Conservation (phyloP, 2,888 invertebrate genomes). For the Drosophila kuntzei region DNA sequence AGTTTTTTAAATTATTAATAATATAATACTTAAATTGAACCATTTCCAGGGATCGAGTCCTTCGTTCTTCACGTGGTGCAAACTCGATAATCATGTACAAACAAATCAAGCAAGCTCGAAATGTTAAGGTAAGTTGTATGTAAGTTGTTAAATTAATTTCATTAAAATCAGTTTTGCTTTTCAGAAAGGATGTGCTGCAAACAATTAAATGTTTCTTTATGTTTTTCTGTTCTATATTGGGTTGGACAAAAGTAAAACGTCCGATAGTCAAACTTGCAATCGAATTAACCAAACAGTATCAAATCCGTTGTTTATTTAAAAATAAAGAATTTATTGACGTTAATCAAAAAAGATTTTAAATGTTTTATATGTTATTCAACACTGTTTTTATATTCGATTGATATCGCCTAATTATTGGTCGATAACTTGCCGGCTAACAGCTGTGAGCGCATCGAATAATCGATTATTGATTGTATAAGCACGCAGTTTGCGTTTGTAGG, state of each 20-base stretch:
- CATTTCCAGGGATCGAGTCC: slow-evolving; percentile 24
- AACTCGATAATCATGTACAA: slow-evolving; percentile 39
- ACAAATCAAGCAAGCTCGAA: slow-evolving; percentile 40
- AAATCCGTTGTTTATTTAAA: slow-evolving; percentile 31
- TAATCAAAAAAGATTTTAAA: background rate
- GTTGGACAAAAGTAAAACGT: slow-evolving; percentile 9
- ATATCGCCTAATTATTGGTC: background rate
- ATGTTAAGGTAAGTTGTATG: slow-evolving; percentile 27
- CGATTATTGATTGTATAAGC: slow-evolving; percentile 59
- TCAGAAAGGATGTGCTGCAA: slow-evolving; percentile 7
- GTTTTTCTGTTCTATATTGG: slow-evolving; percentile 15
- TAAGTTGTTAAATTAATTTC: background rate
- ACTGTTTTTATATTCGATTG: background rate
- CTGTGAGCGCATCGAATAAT: slow-evolving; percentile 16
- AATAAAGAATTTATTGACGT: slow-evolving; percentile 6
- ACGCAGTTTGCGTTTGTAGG: slow-evolving; percentile 14
- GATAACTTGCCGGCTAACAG: slow-evolving; percentile 29
- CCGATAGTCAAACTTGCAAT: background rate
- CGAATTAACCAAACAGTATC: slow-evolving; percentile 6
- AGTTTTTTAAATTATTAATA: background rate
- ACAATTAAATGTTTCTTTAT: slow-evolving; percentile 9
- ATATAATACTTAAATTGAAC: background rate
- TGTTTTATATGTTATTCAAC: background rate
- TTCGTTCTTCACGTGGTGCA: slow-evolving; percentile 22
- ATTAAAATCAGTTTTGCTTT: background rate